These are phyloP conservation scores for Drosophila niveifrons DNA, from an alignment of 2,888 invertebrate genomes.

Conservation along the genomic window DNA sequence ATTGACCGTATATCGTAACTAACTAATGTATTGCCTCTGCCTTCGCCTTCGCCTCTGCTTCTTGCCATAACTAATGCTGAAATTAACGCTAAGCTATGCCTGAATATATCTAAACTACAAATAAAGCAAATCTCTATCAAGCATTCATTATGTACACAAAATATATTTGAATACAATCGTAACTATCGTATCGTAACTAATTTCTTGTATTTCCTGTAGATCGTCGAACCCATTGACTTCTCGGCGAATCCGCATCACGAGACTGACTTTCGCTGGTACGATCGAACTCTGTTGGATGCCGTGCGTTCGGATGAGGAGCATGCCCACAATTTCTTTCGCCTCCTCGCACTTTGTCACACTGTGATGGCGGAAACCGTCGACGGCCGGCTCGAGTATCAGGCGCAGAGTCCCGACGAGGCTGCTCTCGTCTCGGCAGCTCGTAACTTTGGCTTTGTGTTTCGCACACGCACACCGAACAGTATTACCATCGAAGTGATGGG, in stretches of 20 bases:
- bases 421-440: constrained; percentile 98
- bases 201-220: constrained; percentile 86
- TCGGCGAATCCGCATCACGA: constrained; percentile 97
- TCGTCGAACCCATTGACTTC: constrained; percentile 93
- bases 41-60: constrained; percentile 45
- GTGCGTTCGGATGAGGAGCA: constrained; percentile 91
- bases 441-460: constrained; percentile 99
- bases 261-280: constrained; percentile 97
- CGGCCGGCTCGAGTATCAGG: constrained; percentile 89
- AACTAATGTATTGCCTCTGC: constrained; percentile 19
- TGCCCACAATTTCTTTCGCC: constrained; percentile 94
- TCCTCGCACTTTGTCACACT: constrained; percentile 98
- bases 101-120: background rate
- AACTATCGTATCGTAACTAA: background rate
- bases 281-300: constrained; percentile 93
- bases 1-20: constrained; percentile 22
- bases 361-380: constrained; percentile 98
- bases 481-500: constrained; percentile 96
- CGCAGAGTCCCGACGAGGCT: constrained; percentile 99
- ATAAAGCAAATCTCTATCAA: background rate
- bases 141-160: background rate
- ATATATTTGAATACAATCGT: no score
- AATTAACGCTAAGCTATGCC: constrained; percentile 43
- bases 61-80: constrained; percentile 1
- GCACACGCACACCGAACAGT: constrained; percentile 95